Conservation (phyloP, 2,797 vertebrate genomes). For the Cheirogaleus major region DNA sequence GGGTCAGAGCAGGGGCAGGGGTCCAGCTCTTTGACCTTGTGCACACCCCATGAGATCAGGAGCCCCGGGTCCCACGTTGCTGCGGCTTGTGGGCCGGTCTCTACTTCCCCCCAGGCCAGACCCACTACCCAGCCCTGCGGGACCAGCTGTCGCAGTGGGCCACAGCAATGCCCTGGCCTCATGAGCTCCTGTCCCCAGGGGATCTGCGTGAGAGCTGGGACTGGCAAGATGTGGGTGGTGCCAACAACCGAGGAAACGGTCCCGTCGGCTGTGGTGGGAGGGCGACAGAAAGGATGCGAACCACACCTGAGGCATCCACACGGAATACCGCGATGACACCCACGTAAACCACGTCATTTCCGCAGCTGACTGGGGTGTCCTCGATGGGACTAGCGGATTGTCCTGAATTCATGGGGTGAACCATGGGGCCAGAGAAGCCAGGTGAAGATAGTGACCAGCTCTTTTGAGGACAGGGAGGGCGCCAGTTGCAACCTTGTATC, state of each 20-base stretch:
- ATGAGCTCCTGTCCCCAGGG: constrained; percentile 88
- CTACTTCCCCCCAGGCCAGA: constrained; percentile 84
- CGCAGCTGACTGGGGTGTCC: too few relatives aligned
- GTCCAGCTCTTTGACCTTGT: background rate
- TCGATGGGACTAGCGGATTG: too few relatives aligned
- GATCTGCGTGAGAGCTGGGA: constrained; percentile 93
- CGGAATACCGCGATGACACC: rapidly evolving
- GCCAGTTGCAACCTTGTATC: too few relatives aligned
- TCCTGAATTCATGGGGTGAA: too few relatives aligned
- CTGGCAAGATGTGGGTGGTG: constrained; percentile 92
- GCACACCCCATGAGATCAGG: background rate
- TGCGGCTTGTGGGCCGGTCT: constrained; percentile 84
- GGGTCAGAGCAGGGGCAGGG: background rate
- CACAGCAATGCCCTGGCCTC: constrained; percentile 89
- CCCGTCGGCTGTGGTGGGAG: too few relatives aligned
- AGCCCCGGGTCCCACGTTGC: background rate
- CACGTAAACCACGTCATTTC: too few relatives aligned
- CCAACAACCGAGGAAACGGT: constrained; percentile 80
- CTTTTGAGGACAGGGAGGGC: too few relatives aligned
- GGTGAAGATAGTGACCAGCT: too few relatives aligned
- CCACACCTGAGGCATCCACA: too few relatives aligned
- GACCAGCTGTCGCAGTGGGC: constrained; percentile 71
- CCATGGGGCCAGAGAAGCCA: too few relatives aligned
- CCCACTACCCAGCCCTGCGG: constrained; percentile 87
- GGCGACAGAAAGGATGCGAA: too few relatives aligned